A percentile compares a stretch with the other conserved stretches of the same genome.
phyloP scores from a whole-genome alignment of 37 sponge, comb jelly and placozoan species.

The Halichondria panicea region DNA sequence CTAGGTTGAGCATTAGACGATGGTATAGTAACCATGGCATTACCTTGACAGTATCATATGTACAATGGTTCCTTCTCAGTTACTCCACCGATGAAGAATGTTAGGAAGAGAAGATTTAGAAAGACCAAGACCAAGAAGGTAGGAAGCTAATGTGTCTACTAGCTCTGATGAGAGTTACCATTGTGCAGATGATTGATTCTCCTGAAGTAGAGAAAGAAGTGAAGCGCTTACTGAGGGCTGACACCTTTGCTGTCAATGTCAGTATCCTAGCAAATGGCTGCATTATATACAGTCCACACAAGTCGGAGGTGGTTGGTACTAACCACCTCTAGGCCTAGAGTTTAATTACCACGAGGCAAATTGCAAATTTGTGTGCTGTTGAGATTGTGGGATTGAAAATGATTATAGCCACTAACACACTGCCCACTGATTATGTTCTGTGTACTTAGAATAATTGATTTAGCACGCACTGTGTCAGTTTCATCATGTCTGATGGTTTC shows the following conservation, averaged over 20 bases:
- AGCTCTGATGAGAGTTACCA: not conserved
- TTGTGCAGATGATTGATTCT: conserved; percentile 74
- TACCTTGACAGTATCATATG: not conserved
- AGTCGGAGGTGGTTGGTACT: too few relatives aligned
- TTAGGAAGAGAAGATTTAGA: conserved; percentile 89
- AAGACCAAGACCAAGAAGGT: conserved; percentile 96
- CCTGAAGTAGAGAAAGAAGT: conserved; percentile 97
- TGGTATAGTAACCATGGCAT: not conserved
- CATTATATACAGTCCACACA: too few relatives aligned
- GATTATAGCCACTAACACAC: too few relatives aligned
- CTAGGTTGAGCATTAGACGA: not conserved
- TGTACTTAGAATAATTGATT: not conserved
- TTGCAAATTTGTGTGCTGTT: too few relatives aligned
- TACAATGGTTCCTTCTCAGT: conserved; percentile 47
- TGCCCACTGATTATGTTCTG: too few relatives aligned
- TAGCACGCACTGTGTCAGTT: not conserved
- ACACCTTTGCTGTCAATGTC: conserved; percentile 84
- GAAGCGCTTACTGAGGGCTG: conserved; percentile 86
- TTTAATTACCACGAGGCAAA: too few relatives aligned
- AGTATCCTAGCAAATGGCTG: conserved; percentile 72
- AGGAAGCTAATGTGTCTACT: not conserved
- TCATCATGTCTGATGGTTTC: not conserved
- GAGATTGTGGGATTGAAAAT: too few relatives aligned
- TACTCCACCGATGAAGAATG: conserved; percentile 96
- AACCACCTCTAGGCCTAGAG: too few relatives aligned